Percentiles rank a stretch among this genome's conserved stretches.
phyloP scores from a whole-genome alignment of 2,797 vertebrate species.

The Falco peregrinus region DNA sequence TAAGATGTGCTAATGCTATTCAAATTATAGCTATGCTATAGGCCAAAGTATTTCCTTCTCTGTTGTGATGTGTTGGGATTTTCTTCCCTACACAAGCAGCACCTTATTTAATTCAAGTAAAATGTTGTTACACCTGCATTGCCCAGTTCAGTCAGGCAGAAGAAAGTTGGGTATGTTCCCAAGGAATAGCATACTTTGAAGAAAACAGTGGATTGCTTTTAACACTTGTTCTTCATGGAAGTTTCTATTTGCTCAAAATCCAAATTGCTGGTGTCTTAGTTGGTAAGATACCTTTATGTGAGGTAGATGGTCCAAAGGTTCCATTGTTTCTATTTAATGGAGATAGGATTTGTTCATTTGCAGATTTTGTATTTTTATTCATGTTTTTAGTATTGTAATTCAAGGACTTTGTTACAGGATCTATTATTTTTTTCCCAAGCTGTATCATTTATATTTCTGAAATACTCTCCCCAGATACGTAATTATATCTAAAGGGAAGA shows the following conservation, averaged over 20 bases:
- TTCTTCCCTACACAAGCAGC: neutral
- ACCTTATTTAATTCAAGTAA: neutral
- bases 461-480: neutral
- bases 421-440: neutral
- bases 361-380: neutral
- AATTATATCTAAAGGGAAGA: neutral
- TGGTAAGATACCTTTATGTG: neutral
- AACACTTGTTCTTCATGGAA: neutral
- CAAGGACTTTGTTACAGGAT: neutral
- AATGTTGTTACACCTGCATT: neutral
- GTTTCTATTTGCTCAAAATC: neutral
- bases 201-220: neutral
- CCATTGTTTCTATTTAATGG: neutral
- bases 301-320: neutral
- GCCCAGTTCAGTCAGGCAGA: neutral
- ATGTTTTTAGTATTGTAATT: neutral
- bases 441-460: neutral
- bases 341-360: neutral
- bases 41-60: neutral
- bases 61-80: neutral
- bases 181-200: neutral
- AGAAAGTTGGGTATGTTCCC: neutral
- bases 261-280: neutral
- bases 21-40: neutral
- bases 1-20: neutral